phyloP scores from a whole-genome alignment of 2,797 vertebrate species.

The Sebastes trivittatus region DNA sequence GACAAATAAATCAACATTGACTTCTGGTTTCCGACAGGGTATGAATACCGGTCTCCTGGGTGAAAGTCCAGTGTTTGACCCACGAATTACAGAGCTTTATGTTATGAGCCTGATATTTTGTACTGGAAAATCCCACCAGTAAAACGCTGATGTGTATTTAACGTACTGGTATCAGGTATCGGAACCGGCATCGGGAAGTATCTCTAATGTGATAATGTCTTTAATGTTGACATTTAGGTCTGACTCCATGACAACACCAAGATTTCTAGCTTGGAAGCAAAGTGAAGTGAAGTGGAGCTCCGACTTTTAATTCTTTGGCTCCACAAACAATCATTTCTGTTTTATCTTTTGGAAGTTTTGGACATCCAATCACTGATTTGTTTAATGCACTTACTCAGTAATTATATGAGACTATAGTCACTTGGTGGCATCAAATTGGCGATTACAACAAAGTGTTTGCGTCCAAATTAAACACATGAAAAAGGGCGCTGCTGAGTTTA shows the following conservation, averaged over 20 bases:
- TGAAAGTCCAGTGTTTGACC: too few species aligned
- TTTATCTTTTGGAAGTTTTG: background rate
- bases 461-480: conserved; percentile 40
- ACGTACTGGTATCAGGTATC: too few species aligned
- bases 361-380: background rate
- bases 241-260: background rate
- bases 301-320: background rate
- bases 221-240: background rate
- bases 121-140: too few species aligned
- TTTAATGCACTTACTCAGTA: background rate
- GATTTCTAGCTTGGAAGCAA: background rate
- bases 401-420: background rate
- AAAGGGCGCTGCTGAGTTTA: conserved; percentile 7
- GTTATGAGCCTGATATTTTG: too few species aligned
- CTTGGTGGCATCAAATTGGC: conserved; percentile 8
- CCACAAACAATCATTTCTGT: background rate
- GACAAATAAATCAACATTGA: background rate
- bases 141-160: too few species aligned
- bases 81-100: fast-evolving
- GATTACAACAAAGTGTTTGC: conserved; percentile 3
- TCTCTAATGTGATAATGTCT: too few species aligned
- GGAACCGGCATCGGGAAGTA: too few species aligned
- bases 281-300: background rate
- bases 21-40: background rate
- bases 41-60: fast-evolving